Evolutionary conservation across 2,888 invertebrate genomes (phyloP), one percentile per base, ranked within the genome.

Genomic region (Idaea biselata): DNA sequence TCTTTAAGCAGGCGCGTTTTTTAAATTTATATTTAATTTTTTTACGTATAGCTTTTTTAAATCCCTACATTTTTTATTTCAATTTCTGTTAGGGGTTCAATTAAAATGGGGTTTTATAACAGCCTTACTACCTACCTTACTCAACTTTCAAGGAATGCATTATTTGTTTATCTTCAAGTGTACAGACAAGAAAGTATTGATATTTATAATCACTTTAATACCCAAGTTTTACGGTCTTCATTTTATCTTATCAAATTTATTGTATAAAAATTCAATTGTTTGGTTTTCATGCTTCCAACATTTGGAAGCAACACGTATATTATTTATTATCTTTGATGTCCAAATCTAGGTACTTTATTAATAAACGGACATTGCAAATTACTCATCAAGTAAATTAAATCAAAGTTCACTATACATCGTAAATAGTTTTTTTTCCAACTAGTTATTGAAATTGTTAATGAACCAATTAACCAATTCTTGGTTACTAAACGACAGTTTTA

Each of bases 171-270:
- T 44, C 44, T 44, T 8, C 11, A 44, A 44, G 44, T 44, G 14
- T 44, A 44, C 14, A 33, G 33, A 33, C 44, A 44, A 44, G 44
- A 44, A 44, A 8, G 14, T 44, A 44, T 44, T 44, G 44, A 44
- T 44, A 44, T 14, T 4, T 11, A 16, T 57, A 53, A 53, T 63
- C 54, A 53, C 55, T 63, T 58, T 61, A 59, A 55, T 60, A 60
- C 7, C 44, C 59, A 55, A 63, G 17, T 18, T 57, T 58, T 18
- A 54, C 14, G 14, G 44, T 44, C 44, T 44, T 44, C 44, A 11
- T 14, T 44, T 44, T 44, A 44, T 44, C 44, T 44, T 44, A 44
- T 44, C 44, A 44, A 25, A 55, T 25, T 54, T 56, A 32, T 58
- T 25, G 16, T 33, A 58, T 54, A 33, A 25, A 58, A 61, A 58